Base-by-base conservation (phyloP, 2,113 vertebrate genomes). In the Sander vitreus region DNA sequence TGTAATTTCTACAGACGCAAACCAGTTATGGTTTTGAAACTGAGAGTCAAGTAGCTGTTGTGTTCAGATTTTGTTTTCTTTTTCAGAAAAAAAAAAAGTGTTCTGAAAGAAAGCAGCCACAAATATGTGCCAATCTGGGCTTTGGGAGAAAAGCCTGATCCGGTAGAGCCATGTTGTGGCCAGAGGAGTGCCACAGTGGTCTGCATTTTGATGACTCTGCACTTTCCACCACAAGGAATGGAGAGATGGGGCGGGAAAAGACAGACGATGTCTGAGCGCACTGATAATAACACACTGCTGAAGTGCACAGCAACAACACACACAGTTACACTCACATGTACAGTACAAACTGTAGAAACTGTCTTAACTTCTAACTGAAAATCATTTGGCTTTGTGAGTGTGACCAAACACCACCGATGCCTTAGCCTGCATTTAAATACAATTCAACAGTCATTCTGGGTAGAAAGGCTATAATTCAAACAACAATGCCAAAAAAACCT, bases 101-200 rank as follows among this genome's bases (percentile, higher is more conserved):
- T 39, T 85, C 68, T 84, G 74, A 86, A 83, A 91, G 75, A 11
- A 84, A 76, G 78, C 39, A 73, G 73, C 90, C 91, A 80, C 89
- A 94, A 89, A 80, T 86, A 95, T 93, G 88, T 85, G 74, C 85
- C 80, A 80, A 75, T 86, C 68, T 85, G 70, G 78, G 84, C 65
- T 77, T 71, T 74, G 80, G 72, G 80, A 84, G 51, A 82, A 78
- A 84, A 76, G 80, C 73, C 67, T 65, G 85, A 90, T 91, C 78
- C 68, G 33, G 67, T 89, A 81, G 73, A 85, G 76, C 84, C 72
- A 86, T 78, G 83, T 78, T 87, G 85, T 74, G 88, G 90, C 67
- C 66, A 71, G 66, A 87, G 82, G 67, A 80, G 88, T 65, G 54
- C 92, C 81, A 82, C 72, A 81, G 69, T 48, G 70, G 85, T 88